Conservation (phyloP, 2,797 vertebrate species). For the Platalea minor region DNA sequence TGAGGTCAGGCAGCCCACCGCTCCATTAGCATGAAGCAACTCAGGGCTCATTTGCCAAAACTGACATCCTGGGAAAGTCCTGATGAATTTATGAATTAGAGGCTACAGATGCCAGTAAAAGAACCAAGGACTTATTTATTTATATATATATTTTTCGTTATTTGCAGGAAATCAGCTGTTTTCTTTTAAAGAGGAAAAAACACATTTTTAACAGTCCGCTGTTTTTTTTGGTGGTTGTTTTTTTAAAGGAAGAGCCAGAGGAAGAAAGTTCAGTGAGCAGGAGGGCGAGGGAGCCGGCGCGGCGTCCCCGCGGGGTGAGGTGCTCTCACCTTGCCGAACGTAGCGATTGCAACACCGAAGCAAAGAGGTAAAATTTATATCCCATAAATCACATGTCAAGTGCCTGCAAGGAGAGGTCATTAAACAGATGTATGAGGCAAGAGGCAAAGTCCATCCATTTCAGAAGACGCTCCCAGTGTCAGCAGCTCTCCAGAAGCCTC, state of each 20-base stretch:
- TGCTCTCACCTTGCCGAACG: slow-evolving; percentile 34
- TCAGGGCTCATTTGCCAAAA: slow-evolving; percentile 70
- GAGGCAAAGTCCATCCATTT: slow-evolving; percentile 64
- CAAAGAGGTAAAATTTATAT: slow-evolving; percentile 38
- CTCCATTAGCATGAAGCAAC: slow-evolving; percentile 64
- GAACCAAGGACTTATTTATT: slow-evolving; percentile 26
- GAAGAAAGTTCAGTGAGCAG: neutral
- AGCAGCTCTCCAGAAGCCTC: slow-evolving; percentile 45
- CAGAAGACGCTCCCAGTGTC: slow-evolving; percentile 33
- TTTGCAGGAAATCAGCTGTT: slow-evolving; percentile 57
- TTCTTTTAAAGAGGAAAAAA: slow-evolving; percentile 52
- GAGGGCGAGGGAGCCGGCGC: neutral
- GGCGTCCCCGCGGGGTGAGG: neutral
- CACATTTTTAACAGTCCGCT: neutral
- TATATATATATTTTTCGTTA: neutral
- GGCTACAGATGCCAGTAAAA: slow-evolving; percentile 54
- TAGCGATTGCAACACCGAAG: neutral
- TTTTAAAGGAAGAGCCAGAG: slow-evolving; percentile 12
- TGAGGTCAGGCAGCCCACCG: slow-evolving; percentile 70
- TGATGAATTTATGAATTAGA: slow-evolving; percentile 73
- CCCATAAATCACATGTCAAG: slow-evolving; percentile 49
- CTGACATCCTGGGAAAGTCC: slow-evolving; percentile 71
- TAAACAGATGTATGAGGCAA: slow-evolving; percentile 67
- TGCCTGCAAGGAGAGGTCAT: slow-evolving; percentile 60
- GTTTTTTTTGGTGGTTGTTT: neutral